Base-by-base conservation (phyloP, 2,113 vertebrate species). In the Loxodonta africana region DNA sequence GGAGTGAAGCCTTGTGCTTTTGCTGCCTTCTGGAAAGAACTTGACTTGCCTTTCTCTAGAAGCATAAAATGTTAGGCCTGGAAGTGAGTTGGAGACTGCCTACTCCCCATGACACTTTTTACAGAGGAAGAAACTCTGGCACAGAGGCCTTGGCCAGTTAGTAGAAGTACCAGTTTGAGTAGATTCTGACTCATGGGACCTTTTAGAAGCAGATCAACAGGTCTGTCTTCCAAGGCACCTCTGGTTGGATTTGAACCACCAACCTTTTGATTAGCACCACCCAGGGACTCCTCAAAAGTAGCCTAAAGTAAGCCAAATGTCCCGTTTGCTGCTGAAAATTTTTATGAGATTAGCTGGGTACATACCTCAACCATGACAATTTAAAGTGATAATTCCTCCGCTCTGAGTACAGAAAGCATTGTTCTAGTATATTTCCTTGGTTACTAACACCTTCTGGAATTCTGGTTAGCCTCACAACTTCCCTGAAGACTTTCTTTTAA, bases 51-150 rank as follows among this genome's bases (percentile, higher is more conserved):
- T 57, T 94, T 83, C 41, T 77, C 12, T 77, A 63, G 65, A 82
- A 87, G 92, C 90, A 85, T 71, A 46, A 83, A 87, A 33, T 4
- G 8, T 65, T 53, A 91, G 74, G 53, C 83, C 94, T 83, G 60
- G 25, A 85, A 33, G 26, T 57, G 30, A 65, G 57, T 26, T 94
- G 46, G 73, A 73, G 8, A 90, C 57, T 57, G 6, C 69, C 76
- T 21, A 67, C 37, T 10, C 44, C 41, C 48, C 63, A 41, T 57
- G 53, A 62, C 37, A 28, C 53, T 86, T 94, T 69, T 83, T 67
- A 62, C 53, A 0, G 18, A 83, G 37, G 57, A n/a, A 14, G 11
- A 73, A 65, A 78, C 5, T 33, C 30, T 73, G 76, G 37, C 23
- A 17, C 8, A 26, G 78, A 57, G 6, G 14, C 26, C 9, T 82